phyloP scores from a whole-genome alignment of 2,888 invertebrate genomes.

The Muschampia plurimacula region DNA sequence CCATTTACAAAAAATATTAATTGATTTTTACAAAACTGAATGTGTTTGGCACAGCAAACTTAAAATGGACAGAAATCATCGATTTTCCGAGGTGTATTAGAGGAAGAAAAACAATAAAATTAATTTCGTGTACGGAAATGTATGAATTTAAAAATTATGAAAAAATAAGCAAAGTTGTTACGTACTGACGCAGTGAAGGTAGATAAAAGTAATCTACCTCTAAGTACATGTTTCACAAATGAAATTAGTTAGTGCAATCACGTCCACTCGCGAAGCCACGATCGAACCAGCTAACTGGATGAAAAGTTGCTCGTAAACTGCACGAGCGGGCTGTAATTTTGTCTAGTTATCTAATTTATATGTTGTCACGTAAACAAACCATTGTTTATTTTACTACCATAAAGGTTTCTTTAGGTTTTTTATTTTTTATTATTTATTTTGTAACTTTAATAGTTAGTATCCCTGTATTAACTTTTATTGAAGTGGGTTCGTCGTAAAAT shows the following conservation, averaged over 20 bases:
- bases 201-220: slow-evolving; percentile 3
- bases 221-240: slow-evolving; percentile 6
- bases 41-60: no score
- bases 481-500: no score
- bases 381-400: not conserved
- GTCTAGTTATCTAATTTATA: slow-evolving; percentile 12
- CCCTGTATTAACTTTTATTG: no score
- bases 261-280: not conserved
- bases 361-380: slow-evolving; percentile 10
- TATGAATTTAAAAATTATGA: no score
- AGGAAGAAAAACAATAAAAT: not conserved
- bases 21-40: no score
- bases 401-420: no score
- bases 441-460: no score
- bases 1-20: no score
- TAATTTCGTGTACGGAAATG: not conserved
- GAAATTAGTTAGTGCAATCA: slow-evolving; percentile 12
- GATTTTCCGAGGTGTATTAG: no score
- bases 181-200: not conserved
- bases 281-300: slow-evolving; percentile 18
- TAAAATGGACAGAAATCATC: no score
- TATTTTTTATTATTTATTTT: no score
- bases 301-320: slow-evolving; percentile 25
- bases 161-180: not conserved
- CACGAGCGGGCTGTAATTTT: slow-evolving; percentile 10